These are phyloP conservation scores for Podotricha telesiphe DNA, from an alignment of 2,888 invertebrate genomes.

Conservation along the genomic window DNA sequence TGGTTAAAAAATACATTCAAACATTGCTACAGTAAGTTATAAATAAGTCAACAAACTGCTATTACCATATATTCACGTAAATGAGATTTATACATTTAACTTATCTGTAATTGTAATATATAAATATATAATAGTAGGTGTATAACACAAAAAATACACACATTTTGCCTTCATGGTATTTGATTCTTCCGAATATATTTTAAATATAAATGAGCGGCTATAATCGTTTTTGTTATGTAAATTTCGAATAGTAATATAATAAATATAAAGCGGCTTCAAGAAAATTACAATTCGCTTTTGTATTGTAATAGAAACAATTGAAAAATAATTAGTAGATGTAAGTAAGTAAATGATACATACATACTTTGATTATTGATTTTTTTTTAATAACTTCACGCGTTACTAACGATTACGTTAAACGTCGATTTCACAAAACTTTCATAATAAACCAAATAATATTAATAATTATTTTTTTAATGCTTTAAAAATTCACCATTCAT, in stretches of 20 bases:
- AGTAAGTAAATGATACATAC: neutral
- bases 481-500: too few relatives aligned
- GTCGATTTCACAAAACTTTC: too few relatives aligned
- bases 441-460: too few relatives aligned
- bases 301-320: slow-evolving; percentile 9
- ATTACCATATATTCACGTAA: neutral
- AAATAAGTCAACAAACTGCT: too few relatives aligned
- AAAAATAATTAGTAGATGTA: neutral
- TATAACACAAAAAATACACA: neutral
- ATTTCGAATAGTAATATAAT: slow-evolving; percentile 12
- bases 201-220: slow-evolving; percentile 21
- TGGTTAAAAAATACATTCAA: too few relatives aligned
- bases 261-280: neutral
- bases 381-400: too few relatives aligned
- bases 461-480: too few relatives aligned
- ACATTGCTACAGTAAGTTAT: neutral
- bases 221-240: slow-evolving; percentile 21
- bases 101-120: slow-evolving; percentile 7
- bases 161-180: slow-evolving; percentile 16
- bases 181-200: slow-evolving; percentile 24
- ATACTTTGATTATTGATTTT: neutral
- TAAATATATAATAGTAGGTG: neutral
- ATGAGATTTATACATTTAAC: neutral
- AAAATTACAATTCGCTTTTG: neutral
- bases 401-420: too few relatives aligned